These are phyloP conservation scores for Numida meleagris DNA, from an alignment of 2,113 vertebrate species.

Conservation along the genomic window DNA sequence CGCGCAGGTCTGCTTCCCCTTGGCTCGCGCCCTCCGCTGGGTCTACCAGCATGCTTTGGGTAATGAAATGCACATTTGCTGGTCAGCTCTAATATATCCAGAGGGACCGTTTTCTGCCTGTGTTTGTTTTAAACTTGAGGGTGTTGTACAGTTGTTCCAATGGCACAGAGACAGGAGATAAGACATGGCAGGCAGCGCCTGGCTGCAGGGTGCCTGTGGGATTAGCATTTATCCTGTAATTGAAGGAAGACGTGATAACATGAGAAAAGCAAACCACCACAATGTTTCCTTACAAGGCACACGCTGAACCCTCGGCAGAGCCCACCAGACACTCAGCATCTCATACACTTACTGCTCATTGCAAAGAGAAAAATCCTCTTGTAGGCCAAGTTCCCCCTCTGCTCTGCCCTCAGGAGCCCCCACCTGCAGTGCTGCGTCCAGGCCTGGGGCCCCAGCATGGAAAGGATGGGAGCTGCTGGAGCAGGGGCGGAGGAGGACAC, in stretches of 20 bases:
- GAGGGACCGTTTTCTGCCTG: neutral
- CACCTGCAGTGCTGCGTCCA: too few relatives aligned
- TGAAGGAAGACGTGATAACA: constrained; percentile 59
- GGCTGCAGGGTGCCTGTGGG: constrained; percentile 46
- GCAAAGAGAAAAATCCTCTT: neutral
- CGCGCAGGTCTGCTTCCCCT: constrained; percentile 46
- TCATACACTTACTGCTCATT: neutral
- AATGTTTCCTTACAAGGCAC: neutral
- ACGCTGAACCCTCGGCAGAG: neutral
- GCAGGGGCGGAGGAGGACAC: too few relatives aligned
- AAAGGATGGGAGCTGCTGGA: too few relatives aligned
- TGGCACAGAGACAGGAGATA: constrained; percentile 3
- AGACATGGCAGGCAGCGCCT: constrained; percentile 48
- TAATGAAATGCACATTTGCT: constrained; percentile 63
- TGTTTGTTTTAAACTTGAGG: constrained; percentile 60
- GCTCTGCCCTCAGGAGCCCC: too few relatives aligned
- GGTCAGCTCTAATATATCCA: constrained; percentile 53
- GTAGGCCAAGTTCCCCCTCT: neutral
- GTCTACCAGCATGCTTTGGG: constrained; percentile 41
- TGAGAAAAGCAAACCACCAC: neutral
- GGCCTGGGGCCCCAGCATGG: too few relatives aligned
- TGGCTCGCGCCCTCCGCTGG: neutral
- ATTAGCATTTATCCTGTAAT: constrained; percentile 51
- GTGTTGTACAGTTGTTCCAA: constrained; percentile 50
- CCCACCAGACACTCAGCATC: neutral